A percentile compares a stretch with the other conserved stretches of the same genome.
phyloP scores from a whole-genome alignment of 2,888 invertebrate species.

The Agrotis exclamationis region DNA sequence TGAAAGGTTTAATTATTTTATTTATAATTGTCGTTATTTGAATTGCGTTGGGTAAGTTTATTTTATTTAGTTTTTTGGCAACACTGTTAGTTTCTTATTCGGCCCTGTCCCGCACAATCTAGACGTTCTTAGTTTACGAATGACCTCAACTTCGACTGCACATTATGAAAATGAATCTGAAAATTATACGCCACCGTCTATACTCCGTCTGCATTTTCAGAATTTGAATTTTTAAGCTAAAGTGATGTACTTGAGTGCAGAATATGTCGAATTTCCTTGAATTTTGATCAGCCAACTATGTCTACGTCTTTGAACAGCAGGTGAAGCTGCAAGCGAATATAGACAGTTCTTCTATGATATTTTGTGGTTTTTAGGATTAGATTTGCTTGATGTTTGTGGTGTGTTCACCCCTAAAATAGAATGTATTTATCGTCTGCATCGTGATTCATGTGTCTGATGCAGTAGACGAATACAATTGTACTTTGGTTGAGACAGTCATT shows the following conservation, averaged over 20 bases:
- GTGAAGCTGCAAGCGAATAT: conserved; percentile 69
- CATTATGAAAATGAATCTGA: conserved; percentile 90
- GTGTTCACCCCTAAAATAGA: conserved; percentile 81
- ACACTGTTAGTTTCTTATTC: conserved; percentile 10
- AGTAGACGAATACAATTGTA: conserved; percentile 88
- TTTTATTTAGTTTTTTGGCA: neutral
- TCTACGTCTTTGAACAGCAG: conserved; percentile 76
- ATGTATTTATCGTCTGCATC: conserved; percentile 85
- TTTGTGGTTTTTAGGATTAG: conserved; percentile 60
- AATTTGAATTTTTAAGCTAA: conserved; percentile 85
- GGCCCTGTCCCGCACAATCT: conserved; percentile 11
- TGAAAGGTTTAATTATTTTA: neutral
- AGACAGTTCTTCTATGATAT: conserved; percentile 26
- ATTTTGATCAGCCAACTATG: conserved; percentile 86
- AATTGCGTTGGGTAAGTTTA: neutral
- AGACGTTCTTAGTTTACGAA: conserved; percentile 64
- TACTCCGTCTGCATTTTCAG: conserved; percentile 88
- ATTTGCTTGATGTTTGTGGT: conserved; percentile 66
- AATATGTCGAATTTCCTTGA: conserved; percentile 89
- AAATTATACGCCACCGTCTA: conserved; percentile 86
- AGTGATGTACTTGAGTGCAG: conserved; percentile 88
- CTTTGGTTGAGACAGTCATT: conserved; percentile 72
- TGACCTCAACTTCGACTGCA: conserved; percentile 88
- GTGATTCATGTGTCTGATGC: conserved; percentile 89
- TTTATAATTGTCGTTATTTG: neutral